Evolutionary conservation across 2,797 vertebrate genomes (phyloP), one percentile per base, ranked within the genome.

Genomic region (Geotrypetes seraphini): DNA sequence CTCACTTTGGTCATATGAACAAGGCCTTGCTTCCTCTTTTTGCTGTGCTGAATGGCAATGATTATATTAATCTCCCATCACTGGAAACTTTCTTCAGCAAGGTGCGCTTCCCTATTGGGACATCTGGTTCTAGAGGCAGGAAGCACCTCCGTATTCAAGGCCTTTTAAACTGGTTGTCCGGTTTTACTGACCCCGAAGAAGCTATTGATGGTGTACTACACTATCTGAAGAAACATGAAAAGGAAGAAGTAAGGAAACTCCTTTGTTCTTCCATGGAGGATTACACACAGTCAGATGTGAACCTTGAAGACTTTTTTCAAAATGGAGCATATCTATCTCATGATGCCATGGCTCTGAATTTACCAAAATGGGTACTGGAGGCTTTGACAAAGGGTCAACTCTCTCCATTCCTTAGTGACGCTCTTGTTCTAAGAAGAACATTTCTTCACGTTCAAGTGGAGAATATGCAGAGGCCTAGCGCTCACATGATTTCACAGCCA

Each of bases 381-480:
- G 78, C 77, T 20, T 59, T 87, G 12, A 66, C 75, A 0, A 69
- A 50, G 36, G 91, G 83, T 5, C 53, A 64, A 37, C 60, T 99
- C 5, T 45, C 84, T 17, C 82, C 91, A 0, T 56, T 89, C 28
- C 26, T 84, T 43, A 63, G 88, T 16, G 79, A 97, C 37, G 85
- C 72, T 23, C 42, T 90, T 35, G 57, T 89, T 3, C 77, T 89
- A 28, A 78, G 31, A 19, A 81, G 83, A 30, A 83, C 77, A 12
- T 51, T 96, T 44, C 86, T 99, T 10, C 63, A 73, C 1, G 69
- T 77, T 1, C 96, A 99, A 47, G 94, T 99, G 35, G 96, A 99
- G 64, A 86, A 95, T 59, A 79, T 80, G 64, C 83, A 66, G 50
- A 69, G 61, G 10, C 44, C 75, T 10, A 92, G 85, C 22, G 89